These are phyloP conservation scores for Avahi laniger DNA, from an alignment of 2,797 vertebrate genomes.

Conservation along the genomic window DNA sequence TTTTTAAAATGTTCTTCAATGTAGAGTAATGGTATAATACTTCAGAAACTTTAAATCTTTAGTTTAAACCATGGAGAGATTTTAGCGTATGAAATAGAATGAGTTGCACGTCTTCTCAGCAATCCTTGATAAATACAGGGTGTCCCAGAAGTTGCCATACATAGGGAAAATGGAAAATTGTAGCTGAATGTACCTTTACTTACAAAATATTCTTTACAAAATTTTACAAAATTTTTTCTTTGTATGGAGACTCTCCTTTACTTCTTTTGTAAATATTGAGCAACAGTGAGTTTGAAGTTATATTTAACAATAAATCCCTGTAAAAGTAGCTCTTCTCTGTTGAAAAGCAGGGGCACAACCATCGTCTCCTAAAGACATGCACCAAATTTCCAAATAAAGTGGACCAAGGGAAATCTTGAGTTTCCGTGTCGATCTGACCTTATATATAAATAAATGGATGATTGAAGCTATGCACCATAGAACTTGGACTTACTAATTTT, in stretches of 20 bases:
- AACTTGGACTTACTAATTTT: neutral
- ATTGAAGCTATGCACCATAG: neutral
- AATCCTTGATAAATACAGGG: neutral
- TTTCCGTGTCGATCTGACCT: neutral
- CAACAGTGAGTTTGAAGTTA: neutral
- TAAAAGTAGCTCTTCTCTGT: neutral
- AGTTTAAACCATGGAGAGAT: neutral
- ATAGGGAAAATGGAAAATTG: no score
- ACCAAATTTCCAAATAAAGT: neutral
- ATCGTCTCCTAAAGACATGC: neutral
- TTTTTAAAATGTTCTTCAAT: neutral
- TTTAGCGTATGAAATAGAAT: neutral
- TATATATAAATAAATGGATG: neutral
- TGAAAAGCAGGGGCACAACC: neutral
- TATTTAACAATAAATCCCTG: neutral
- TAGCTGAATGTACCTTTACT: neutral
- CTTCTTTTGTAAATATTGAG: neutral
- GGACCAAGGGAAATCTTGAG: neutral
- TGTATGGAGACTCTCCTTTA: neutral
- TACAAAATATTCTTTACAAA: no score
- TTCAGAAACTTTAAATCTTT: neutral
- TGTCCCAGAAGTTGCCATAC: no score
- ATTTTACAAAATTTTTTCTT: no score
- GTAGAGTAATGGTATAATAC: neutral
- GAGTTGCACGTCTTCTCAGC: neutral